Base-by-base conservation (phyloP, 1,140 invertebrate species). In the Chironomus striatipennis region DNA sequence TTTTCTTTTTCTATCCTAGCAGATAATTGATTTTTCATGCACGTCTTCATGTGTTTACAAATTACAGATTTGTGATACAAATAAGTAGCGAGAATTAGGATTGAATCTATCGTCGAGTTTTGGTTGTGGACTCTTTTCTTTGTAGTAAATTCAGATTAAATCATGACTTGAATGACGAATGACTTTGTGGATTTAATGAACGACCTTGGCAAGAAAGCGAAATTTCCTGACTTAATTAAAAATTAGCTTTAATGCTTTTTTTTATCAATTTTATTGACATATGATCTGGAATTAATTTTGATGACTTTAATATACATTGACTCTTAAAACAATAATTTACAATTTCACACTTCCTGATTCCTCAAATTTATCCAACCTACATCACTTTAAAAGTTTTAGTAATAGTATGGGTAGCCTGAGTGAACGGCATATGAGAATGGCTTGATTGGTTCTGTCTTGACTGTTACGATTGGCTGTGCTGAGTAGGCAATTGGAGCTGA, bases 21-120 rank as follows among this genome's bases (percentile, higher is more conserved):
- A n/a, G 47, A 57, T 57, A 57, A 57, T 57, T 57, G 47, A 57
- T 57, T 57, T 57, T 57, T 57, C 47, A 57, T 57, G 47, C 47
- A 57, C 12, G 47, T n/a, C n/a, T 57, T 57, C n/a, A n/a, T 57
- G 8, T n/a, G 12, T 57, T 57, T n/a, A 57, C 47, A 12, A 57
- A 57, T 57, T 57, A n/a, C 12, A 57, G 47, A 57, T 57, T 15
- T 57, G 5, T 12, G 47, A 57, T 57, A 57, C 5, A n/a, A n/a
- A 57, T 57, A 57, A 57, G 24, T 34, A 34, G 24, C 24, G 24
- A 34, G 24, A 34, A 34, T 34, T 34, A 34, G 24, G 24, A 34
- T 34, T 34, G 24, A 34, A 34, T 34, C 24, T 34, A 2, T 34
- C 24, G 24, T 34, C 24, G n/a, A n/a, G n/a, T n/a, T n/a, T n/a